These are phyloP conservation scores for Toxotes lorentzi DNA, from an alignment of 2,797 vertebrate genomes.

Conservation along the genomic window DNA sequence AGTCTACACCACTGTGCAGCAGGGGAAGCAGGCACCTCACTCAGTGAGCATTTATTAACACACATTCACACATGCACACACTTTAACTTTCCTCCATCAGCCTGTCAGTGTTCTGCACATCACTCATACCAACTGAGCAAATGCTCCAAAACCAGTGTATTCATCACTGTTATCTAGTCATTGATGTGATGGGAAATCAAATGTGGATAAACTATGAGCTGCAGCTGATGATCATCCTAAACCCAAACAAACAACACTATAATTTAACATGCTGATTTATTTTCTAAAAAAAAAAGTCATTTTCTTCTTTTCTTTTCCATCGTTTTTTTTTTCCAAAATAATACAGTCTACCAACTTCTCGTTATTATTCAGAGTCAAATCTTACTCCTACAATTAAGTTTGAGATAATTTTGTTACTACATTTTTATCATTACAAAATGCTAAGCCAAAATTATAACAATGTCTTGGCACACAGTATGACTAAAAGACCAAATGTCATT, in stretches of 20 bases:
- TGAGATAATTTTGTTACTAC: too few relatives aligned
- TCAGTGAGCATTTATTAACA: too few relatives aligned
- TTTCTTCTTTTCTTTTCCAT: too few relatives aligned
- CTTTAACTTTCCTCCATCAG: conserved; percentile 2
- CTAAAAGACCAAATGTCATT: too few relatives aligned
- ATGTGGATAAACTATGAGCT: not conserved
- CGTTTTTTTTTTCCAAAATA: too few relatives aligned
- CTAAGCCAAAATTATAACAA: too few relatives aligned
- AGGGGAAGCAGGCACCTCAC: not conserved
- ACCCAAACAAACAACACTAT: not conserved
- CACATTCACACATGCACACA: not conserved
- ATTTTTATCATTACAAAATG: too few relatives aligned
- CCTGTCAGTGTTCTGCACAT: not conserved
- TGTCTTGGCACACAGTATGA: too few relatives aligned
- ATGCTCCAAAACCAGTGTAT: not conserved
- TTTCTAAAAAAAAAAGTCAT: too few relatives aligned
- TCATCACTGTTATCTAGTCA: conserved; percentile 16
- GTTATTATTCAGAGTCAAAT: too few relatives aligned
- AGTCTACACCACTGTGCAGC: not conserved
- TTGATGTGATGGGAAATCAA: not conserved
- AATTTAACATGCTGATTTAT: not conserved
- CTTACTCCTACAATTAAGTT: too few relatives aligned
- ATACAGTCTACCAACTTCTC: too few relatives aligned
- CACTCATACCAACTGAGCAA: not conserved
- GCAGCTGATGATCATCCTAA: not conserved